These are phyloP conservation scores for Loxodonta africana DNA, from an alignment of 2,113 vertebrate species.

Conservation along the genomic window DNA sequence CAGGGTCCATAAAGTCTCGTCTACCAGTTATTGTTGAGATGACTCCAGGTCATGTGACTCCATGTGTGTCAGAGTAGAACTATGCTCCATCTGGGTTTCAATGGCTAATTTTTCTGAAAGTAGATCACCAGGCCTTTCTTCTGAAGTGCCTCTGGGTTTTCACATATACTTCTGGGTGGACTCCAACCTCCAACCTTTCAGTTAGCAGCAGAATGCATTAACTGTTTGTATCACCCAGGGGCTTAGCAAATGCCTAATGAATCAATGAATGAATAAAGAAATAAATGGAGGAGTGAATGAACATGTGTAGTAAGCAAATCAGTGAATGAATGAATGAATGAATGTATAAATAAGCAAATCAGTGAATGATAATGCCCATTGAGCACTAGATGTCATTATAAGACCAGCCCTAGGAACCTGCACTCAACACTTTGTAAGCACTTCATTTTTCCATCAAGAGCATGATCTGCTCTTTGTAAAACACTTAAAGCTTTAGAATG, in stretches of 20 bases:
- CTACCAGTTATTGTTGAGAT: not conserved
- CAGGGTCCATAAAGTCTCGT: not conserved
- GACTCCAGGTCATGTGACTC: not conserved
- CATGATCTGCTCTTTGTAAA: not conserved
- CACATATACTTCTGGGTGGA: not conserved
- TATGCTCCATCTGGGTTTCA: not conserved
- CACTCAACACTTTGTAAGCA: not conserved
- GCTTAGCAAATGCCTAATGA: not conserved
- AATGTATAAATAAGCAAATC: not conserved
- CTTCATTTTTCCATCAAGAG: not conserved
- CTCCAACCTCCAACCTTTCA: not conserved
- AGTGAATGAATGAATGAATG: not conserved
- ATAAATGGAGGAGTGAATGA: not conserved
- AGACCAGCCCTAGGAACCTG: not conserved
- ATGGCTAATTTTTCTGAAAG: not conserved
- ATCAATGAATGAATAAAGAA: slow-evolving; percentile 8
- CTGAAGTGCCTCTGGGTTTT: not conserved
- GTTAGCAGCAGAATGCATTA: not conserved
- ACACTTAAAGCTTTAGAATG: not conserved
- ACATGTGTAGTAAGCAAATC: not conserved
- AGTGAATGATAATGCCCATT: not conserved
- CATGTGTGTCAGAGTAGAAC: not conserved
- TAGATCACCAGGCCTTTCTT: not conserved
- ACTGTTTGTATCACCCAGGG: not conserved
- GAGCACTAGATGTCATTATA: not conserved